Base-by-base conservation (phyloP, 1,140 invertebrate species). In the Dendroctonus ponderosae region DNA sequence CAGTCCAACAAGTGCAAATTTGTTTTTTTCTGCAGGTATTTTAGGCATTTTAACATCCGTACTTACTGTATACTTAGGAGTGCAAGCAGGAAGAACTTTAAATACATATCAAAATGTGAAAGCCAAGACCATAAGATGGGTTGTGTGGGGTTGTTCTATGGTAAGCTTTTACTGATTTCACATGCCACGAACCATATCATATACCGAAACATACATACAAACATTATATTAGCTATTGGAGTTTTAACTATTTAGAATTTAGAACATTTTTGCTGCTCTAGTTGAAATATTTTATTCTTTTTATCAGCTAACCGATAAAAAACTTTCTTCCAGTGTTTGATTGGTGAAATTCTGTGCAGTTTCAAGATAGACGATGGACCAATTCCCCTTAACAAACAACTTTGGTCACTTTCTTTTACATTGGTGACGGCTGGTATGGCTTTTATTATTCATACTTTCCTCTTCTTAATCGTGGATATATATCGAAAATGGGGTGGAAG, bases 311-410 rank as follows among this genome's bases (percentile, higher is more conserved):
- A 26, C 26, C 26, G 26, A 26, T 3, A 26, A 52, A n/a, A n/a
- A 52, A 8, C 15, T 52, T 52, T 52, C 65, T 72, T 74, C 41
- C 50, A 77, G 75, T 89, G 89, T 26, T 75, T 90, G 0, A 72
- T 91, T 26, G 92, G 88, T 48, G 87, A 87, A 1, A 71, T 85
- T 9, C 80, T 97, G 0, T 92, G 91, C 67, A 83, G 85, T 37
- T 92, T 90, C 75, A 86, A 86, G 0, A 83, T 86, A 73, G 87
- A 95, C 70, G 85, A 85, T 52, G 94, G 93, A 7, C 80, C 87
- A 3, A 89, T 97, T 69, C 95, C 95, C 0, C 82, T 97, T 3
- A 97, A 97, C 77, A 98, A 97, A 81, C 94, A 94, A 80, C 79
- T 98, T 14, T 97, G 94, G 94, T 88, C 95, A 0, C 77, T 96